phyloP scores from a whole-genome alignment of 2,113 vertebrate genomes.

The Hydropotes inermis region DNA sequence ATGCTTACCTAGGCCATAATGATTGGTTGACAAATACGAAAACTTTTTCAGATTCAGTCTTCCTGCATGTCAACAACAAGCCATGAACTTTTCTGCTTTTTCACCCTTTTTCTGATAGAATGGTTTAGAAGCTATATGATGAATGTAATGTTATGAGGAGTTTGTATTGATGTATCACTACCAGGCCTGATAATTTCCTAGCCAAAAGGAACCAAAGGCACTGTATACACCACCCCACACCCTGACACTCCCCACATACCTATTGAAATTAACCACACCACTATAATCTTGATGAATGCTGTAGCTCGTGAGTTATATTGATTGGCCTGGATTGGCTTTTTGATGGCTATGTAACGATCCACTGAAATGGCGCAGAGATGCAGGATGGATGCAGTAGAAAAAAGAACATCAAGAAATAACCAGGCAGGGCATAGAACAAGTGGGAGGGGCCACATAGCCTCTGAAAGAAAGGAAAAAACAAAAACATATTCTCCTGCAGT shows the following conservation, averaged over 20 bases:
- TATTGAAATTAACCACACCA: conserved; percentile 98
- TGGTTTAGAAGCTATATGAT: neutral
- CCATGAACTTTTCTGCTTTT: neutral
- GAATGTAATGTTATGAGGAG: neutral
- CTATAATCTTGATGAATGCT: conserved; percentile 91
- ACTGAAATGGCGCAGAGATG: conserved; percentile 98
- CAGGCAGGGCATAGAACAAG: conserved; percentile 93
- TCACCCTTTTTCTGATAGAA: neutral
- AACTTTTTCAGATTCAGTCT: neutral
- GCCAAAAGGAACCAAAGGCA: neutral
- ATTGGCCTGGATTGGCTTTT: conserved; percentile 97
- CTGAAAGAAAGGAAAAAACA: conserved; percentile 83
- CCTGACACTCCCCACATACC: conserved; percentile 82
- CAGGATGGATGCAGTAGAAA: conserved; percentile 98
- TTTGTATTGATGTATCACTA: neutral
- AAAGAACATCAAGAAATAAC: conserved; percentile 98
- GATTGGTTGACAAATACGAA: neutral
- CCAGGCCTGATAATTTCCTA: neutral
- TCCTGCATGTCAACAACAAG: neutral
- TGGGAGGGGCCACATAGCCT: conserved; percentile 93
- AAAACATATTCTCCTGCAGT: conserved; percentile 9
- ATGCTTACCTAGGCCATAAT: neutral
- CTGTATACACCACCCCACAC: neutral
- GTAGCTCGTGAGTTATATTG: conserved; percentile 96
- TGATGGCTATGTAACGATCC: conserved; percentile 97